A percentile compares a stretch with the other conserved stretches of the same genome.
Evolutionary conservation across 2,113 vertebrate genomes (phyloP).

Genomic region (Paratilapia polleni): DNA sequence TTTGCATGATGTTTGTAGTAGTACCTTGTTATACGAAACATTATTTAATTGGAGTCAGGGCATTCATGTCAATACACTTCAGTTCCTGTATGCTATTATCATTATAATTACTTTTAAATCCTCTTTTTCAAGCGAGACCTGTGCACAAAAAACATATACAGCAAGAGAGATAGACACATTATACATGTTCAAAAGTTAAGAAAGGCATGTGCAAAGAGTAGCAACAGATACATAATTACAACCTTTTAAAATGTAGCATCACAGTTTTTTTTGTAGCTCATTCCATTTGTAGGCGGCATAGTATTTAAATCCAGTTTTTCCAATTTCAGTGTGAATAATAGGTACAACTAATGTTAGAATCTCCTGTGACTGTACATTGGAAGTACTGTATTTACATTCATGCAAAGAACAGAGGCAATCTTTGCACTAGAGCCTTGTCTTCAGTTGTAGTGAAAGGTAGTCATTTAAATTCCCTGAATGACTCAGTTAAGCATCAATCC

Average conservation of each 20-base stretch:
- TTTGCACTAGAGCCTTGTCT: background rate
- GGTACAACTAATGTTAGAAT: background rate
- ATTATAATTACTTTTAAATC: background rate
- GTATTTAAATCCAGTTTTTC: background rate
- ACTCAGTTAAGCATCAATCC: too few species aligned
- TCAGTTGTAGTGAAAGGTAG: too few species aligned
- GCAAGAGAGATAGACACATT: too few species aligned
- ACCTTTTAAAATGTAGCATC: background rate
- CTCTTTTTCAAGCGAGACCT: background rate
- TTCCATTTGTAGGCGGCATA: background rate
- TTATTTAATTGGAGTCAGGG: background rate
- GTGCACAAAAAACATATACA: too few species aligned
- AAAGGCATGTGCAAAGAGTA: background rate
- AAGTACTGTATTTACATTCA: background rate
- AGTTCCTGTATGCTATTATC: background rate
- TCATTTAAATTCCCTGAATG: too few species aligned
- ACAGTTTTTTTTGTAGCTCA: background rate
- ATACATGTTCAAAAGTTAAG: too few species aligned
- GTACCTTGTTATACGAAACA: background rate
- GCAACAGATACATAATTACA: background rate
- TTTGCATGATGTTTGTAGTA: background rate
- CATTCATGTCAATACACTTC: background rate
- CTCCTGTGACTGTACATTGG: background rate
- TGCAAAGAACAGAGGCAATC: background rate
- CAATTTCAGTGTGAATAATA: background rate